phyloP scores from a whole-genome alignment of 2,888 invertebrate species.

The Smittia aterrima region DNA sequence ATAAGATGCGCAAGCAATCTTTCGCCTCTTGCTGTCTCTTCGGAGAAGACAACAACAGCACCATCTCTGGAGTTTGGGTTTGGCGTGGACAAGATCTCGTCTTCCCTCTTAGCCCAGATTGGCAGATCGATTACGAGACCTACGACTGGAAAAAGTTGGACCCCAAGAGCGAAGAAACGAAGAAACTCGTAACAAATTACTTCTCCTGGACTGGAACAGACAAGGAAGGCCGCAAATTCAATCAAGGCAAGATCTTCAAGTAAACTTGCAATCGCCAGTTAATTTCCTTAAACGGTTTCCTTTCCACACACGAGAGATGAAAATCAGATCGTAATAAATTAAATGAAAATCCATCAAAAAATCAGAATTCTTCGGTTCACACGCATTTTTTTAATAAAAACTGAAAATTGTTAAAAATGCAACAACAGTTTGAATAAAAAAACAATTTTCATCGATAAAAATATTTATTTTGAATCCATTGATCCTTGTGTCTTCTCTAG shows the following conservation, averaged over 20 bases:
- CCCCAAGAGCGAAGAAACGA: slow-evolving; percentile 73
- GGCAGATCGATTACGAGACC: slow-evolving; percentile 96
- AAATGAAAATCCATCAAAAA: background rate
- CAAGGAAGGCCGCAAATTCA: slow-evolving; percentile 86
- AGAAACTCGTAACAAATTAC: slow-evolving; percentile 83
- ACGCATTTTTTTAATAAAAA: slow-evolving; percentile 3
- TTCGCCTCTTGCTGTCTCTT: slow-evolving; percentile 94
- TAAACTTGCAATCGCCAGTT: slow-evolving; percentile 55
- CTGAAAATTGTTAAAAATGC: slow-evolving; percentile 13
- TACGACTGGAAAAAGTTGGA: slow-evolving; percentile 95
- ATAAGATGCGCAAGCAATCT: slow-evolving; percentile 95
- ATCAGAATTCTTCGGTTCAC: background rate
- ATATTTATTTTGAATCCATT: slow-evolving; percentile 45
- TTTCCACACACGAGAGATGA: background rate
- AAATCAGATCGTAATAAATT: background rate
- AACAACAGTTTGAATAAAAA: slow-evolving; percentile 1
- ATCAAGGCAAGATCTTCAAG: slow-evolving; percentile 99
- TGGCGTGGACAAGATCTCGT: slow-evolving; percentile 96
- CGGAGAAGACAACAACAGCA: slow-evolving; percentile 86
- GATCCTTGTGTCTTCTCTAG: slow-evolving; percentile 52
- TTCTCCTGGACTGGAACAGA: slow-evolving; percentile 87
- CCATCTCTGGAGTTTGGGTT: slow-evolving; percentile 96
- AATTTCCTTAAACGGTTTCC: background rate
- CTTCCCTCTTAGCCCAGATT: slow-evolving; percentile 86
- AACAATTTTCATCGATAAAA: slow-evolving; percentile 16